Base-by-base conservation (phyloP, 1,140 invertebrate genomes). In the Drosophila arizonae region DNA sequence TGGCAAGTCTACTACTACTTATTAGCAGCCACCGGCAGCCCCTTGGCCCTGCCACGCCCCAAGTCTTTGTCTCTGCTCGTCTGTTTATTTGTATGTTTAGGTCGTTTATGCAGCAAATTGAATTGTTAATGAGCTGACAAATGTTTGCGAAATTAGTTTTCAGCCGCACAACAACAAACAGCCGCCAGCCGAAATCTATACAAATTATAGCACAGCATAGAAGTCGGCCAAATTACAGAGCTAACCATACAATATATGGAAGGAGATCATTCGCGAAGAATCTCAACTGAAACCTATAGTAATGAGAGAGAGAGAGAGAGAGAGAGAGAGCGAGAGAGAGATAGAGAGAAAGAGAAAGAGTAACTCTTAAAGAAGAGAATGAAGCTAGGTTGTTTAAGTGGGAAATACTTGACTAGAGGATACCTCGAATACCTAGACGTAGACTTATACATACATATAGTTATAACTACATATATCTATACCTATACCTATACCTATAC, bases 61-160 rank as follows among this genome's bases (percentile, higher is more conserved):
- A n/a, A 26, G 33, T 28, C 57, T 36, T 41, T 26, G 33, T 41
- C 11, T 56, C 11, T 39, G n/a, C 39, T 11, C 48, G 45, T 28
- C 26, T 17, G 43, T 56, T 58, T 66, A 63, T 68, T 67, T 82
- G 84, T 87, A 66, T 87, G 84, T 72, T 87, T 87, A 87, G 84
- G 84, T 82, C 79, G 79, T 77, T 87, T 82, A 88, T 84, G 84
- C 76, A 87, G 78, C 84, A 87, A 87, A 87, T 87, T 87, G 79
- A 87, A 87, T 87, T 87, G 84, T 87, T 87, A 88, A 87, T 87
- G 79, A 87, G 84, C 82, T 82, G 84, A 70, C 70, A 87, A 87
- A 74, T 87, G 82, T 77, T 87, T 79, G 68, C 76, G 45, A 76
- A 86, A 81, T 81, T 87, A 86, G 64, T 86, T 86, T 67, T 39